phyloP scores from a whole-genome alignment of 2,113 vertebrate genomes.

The Cinclus mexicanus region DNA sequence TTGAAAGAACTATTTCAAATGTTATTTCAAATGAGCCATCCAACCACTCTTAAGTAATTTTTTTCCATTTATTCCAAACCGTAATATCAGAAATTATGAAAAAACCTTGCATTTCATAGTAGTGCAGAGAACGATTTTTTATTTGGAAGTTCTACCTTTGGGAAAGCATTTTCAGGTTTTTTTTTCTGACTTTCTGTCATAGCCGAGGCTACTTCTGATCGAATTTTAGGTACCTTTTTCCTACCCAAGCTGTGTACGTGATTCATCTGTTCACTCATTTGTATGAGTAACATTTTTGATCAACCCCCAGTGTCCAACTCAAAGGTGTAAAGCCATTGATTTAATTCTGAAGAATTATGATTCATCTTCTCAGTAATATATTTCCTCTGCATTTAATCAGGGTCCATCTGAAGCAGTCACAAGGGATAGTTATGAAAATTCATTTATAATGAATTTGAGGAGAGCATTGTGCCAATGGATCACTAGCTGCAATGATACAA shows the following conservation, averaged over 20 bases:
- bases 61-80: not conserved
- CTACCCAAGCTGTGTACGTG: not conserved
- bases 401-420: constrained; percentile 13
- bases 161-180: not conserved
- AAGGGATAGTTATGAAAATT: constrained; percentile 1
- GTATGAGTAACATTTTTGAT: constrained; percentile 38
- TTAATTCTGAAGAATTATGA: constrained; percentile 55
- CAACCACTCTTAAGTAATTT: not conserved
- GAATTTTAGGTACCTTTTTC: not conserved
- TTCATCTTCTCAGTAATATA: constrained; percentile 45
- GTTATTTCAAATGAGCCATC: not conserved
- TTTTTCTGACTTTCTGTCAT: not conserved
- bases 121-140: not conserved
- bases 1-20: not conserved
- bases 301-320: not conserved
- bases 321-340: constrained; percentile 59
- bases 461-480: not conserved
- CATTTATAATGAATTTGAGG: constrained; percentile 21
- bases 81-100: not conserved
- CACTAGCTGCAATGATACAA: constrained; percentile 15
- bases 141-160: not conserved
- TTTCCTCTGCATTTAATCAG: constrained; percentile 42
- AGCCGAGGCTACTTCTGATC: not conserved
- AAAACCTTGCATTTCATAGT: not conserved
- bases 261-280: constrained; percentile 30